Percentiles rank a stretch among this genome's conserved stretches.
phyloP scores from a whole-genome alignment of 2,888 invertebrate species.

The Phoenoteleia sp. region DNA sequence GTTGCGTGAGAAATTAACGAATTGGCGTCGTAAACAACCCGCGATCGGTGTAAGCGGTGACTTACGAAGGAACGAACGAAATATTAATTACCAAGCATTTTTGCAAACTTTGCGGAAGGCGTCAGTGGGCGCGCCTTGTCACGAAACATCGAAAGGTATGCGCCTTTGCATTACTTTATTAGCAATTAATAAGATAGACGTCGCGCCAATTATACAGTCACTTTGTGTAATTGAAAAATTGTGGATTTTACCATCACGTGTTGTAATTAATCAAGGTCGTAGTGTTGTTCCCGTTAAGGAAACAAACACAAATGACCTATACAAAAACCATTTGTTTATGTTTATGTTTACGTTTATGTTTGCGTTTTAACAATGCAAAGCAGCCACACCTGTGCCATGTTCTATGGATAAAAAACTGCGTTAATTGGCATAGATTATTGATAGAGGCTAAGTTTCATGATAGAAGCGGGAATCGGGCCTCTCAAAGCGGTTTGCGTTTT shows the following conservation, averaged over 20 bases:
- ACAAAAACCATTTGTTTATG: background rate
- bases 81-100: constrained; percentile 61
- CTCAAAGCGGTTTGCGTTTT: constrained; percentile 57
- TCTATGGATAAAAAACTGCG: constrained; percentile 37
- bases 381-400: background rate
- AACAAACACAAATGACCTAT: background rate
- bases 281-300: background rate
- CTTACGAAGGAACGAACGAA: constrained; percentile 39
- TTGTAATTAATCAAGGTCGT: background rate
- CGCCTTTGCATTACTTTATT: constrained; percentile 3
- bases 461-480: constrained; percentile 45
- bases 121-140: constrained; percentile 25
- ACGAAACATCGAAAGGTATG: background rate
- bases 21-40: constrained; percentile 59
- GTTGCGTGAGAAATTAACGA: constrained; percentile 68
- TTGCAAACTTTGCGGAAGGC: constrained; percentile 28
- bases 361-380: background rate
- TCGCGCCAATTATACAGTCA: constrained; percentile 36
- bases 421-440: constrained; percentile 67
- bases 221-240: constrained; percentile 36
- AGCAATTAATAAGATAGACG: constrained; percentile 31
- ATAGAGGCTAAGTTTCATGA: constrained; percentile 59
- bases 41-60: constrained; percentile 36
- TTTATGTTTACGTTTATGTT: background rate
- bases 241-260: background rate